Base-by-base conservation (phyloP, 2,888 invertebrate species). In the Apamea crenata region DNA sequence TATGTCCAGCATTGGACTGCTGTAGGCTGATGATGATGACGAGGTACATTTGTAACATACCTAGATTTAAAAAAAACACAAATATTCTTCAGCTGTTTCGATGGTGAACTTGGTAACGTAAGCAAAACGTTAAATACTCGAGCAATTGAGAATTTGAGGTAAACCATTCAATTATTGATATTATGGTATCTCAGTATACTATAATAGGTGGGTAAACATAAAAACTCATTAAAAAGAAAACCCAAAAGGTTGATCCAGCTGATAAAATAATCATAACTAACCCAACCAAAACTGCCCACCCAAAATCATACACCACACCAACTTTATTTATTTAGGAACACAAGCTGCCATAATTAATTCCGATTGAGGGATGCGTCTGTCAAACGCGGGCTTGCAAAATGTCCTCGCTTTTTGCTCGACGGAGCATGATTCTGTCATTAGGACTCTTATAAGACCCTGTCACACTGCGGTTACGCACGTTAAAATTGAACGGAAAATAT, bases 351-450 rank as follows among this genome's bases (percentile, higher is more conserved):
- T 90, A 91, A 93, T 93, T 92, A 92, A 94, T 93, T 93, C 88
- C 87, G 90, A 92, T 91, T 88, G 88, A 91, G 92, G 92, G 90
- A 91, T 91, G 89, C 89, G 90, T 89, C 87, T 85, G 91, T 90
- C 90, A 89, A 88, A 83, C 87, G 79, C 74, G 32, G 91, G 91
- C 85, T 92, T 89, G 91, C 87, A 87, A 87, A 87, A 84, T 82
- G 91, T 87, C 91, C 90, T 91, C 91, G 89, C 80, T 90, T 92
- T 93, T 93, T 93, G 94, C 94, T 94, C 90, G 83, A 89, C 90
- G 89, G 82, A 94, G 94, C 95, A 91, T 93, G 92, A 91, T 89
- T 91, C 87, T 91, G 91, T 90, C 91, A 91, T 92, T 91, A 92
- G 87, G 87, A 91, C 92, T 93, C 93, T 91, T 91, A 91, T 89